Conservation (phyloP, 2,113 vertebrate genomes). For the Hippocampus barbouri region DNA sequence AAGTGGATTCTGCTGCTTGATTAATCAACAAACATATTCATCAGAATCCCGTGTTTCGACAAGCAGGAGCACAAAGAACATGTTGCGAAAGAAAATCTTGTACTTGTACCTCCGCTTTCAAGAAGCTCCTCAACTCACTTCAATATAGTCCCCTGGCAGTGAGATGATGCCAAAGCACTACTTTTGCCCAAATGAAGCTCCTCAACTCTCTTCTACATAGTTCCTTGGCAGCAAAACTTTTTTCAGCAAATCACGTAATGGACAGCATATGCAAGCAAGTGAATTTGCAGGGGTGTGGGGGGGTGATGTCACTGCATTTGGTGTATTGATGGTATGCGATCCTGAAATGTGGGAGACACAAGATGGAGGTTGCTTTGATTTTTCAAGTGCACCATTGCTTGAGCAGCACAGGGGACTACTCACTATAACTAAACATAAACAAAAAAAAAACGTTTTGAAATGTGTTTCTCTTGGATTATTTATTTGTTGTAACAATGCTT, state of each 20-base stretch:
- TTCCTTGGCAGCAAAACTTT: not conserved
- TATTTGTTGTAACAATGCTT: not conserved
- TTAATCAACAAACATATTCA: no score
- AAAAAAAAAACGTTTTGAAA: not conserved
- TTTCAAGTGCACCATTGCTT: conserved; percentile 22
- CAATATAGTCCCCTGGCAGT: no score
- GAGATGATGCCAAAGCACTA: not conserved
- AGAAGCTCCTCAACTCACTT: no score
- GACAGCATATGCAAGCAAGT: not conserved
- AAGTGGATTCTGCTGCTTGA: no score
- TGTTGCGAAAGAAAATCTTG: no score
- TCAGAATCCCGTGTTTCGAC: no score
- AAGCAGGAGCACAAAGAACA: no score
- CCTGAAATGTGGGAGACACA: conserved; percentile 13
- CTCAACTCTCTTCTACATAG: not conserved
- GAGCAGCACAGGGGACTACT: conserved; percentile 37
- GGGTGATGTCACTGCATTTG: not conserved
- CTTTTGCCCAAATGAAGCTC: not conserved
- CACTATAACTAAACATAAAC: conserved; percentile 9
- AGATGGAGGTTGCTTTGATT: not conserved
- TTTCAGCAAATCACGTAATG: not conserved
- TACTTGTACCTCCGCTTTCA: no score
- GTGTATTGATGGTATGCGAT: conserved; percentile 20
- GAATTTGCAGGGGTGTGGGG: not conserved
- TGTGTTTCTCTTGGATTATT: not conserved